Base-by-base conservation (phyloP, 2,113 vertebrate species). In the Erythrocercus mccallii region DNA sequence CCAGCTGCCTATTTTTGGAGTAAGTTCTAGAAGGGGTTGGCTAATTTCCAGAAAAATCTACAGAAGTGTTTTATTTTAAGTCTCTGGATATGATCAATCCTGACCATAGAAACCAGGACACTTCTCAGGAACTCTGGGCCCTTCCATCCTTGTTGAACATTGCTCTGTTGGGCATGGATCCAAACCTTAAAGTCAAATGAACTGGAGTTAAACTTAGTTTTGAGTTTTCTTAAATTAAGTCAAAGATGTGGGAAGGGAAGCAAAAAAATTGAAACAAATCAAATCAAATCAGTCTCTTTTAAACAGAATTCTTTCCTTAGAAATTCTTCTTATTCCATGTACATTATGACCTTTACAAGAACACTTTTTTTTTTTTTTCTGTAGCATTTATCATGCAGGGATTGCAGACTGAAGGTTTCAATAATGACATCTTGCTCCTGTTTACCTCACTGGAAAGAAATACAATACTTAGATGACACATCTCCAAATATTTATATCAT, bases 401-500 rank as follows among this genome's bases (percentile, higher is more conserved):
- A 77, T 91, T 92, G 15, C 54, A 81, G 40, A 80, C 27, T 47
- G 54, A 58, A 94, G 37, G 33, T 86, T 86, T 81, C 51, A 86
- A 64, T 96, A 78, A 86, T 83, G 73, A 37, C 56, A 66, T 78
- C n/a, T 86, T 83, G n/a, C 21, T 93, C 60, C 60, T 86, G 14
- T 60, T 92, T 68, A 56, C 72, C 60, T 86, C 68, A 15, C 17
- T 68, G 45, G 60, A 60, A 82, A 81, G 40, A 81, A 84, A 78
- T 73, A 22, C 17, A 37, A 19, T 33, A 10, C 33, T 66, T 58
- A 37, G 50, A 51, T 60, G 64, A 83, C 60, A 71, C 23, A 70
- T 81, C 51, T 90, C 88, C 74, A 88, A 93, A 71, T 90, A 84
- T 86, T 93, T 90, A 66, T 90, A 22, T 65, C 27, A 45, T 40